Base-by-base conservation (phyloP, 2,888 invertebrate species). In the Thecocarcelia acutangulata region DNA sequence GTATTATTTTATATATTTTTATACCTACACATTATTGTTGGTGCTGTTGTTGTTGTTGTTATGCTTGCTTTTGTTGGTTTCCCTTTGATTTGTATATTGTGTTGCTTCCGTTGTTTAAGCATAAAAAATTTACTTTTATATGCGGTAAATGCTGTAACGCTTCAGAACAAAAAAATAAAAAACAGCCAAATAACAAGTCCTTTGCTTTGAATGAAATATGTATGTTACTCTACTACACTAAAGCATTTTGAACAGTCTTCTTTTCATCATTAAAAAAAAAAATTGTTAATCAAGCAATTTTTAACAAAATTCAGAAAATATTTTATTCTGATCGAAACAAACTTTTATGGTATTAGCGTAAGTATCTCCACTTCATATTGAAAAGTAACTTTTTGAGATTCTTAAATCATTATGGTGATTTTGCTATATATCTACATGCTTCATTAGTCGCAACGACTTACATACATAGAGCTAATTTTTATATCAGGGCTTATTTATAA, bases 31-130 rank as follows among this genome's bases (percentile, higher is more conserved):
- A 3, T 52, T 52, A 15, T 52, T 21, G 24, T 19, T 3, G 12
- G 19, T 44, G 24, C 42, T 58, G 8, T 52, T 52, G 24, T 52
- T 21, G 24, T 19, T 3, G 12, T 40, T 44, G 24, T 40, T 63
- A 21, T 37, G 33, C 19, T 61, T 40, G 37, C 48, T 70, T 15
- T 48, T 50, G 42, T 61, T 54, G 69, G 63, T 70, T 73, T 73
- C 66, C 37, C 24, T 52, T 72, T 68, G 78, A 73, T 73, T 73
- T 79, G 72, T 52, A 72, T 59, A 72, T 79, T 79, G 78, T 79
- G 72, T 66, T 68, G 66, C 72, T 79, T 79, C 72, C 78, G 78
- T 68, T 79, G 78, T 73, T 79, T 46, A 44, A 64, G 63, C 56
- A 76, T 37, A 61, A 24, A 33, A 61, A 68, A 75, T 58, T 15